Conservation (phyloP, 2,797 vertebrate species). For the Melanotaenia pygmaea region DNA sequence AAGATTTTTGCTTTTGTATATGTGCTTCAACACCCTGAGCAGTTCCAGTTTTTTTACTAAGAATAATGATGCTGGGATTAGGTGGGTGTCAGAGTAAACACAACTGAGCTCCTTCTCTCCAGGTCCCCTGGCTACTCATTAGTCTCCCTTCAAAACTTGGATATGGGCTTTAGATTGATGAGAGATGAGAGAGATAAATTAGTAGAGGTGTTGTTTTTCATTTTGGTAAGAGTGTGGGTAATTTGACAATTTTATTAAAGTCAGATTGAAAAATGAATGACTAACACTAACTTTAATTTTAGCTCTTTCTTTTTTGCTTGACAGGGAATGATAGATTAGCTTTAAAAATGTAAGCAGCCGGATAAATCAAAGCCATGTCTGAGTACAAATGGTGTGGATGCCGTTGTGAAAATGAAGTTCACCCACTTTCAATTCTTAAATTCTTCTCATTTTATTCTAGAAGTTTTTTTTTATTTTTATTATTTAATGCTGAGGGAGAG, state of each 20-base stretch:
- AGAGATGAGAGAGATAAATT: constrained; percentile 19
- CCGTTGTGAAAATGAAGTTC: background rate
- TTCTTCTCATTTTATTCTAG: background rate
- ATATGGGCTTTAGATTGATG: constrained; percentile 18
- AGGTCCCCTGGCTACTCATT: constrained; percentile 40
- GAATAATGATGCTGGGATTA: constrained; percentile 27
- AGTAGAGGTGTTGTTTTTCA: constrained; percentile 15
- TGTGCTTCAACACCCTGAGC: background rate
- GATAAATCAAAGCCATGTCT: background rate
- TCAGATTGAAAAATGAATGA: background rate
- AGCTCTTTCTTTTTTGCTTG: background rate
- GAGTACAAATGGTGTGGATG: background rate
- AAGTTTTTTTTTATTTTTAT: background rate
- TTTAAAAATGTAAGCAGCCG: background rate
- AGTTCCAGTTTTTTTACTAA: constrained; percentile 30
- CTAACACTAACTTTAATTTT: background rate
- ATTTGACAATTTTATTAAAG: constrained; percentile 10
- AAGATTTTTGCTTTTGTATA: constrained; percentile 1
- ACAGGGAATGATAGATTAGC: background rate
- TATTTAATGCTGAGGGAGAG: background rate
- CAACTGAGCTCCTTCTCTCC: constrained; percentile 2
- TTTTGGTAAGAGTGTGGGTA: constrained; percentile 11
- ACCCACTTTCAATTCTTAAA: background rate
- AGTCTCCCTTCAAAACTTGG: constrained; percentile 15
- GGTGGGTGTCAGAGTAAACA: constrained; percentile 18